Percentiles rank a stretch among this genome's conserved stretches.
These are phyloP conservation scores for Ispidina lecontei DNA, from an alignment of 2,797 vertebrate genomes.

Conservation along the genomic window DNA sequence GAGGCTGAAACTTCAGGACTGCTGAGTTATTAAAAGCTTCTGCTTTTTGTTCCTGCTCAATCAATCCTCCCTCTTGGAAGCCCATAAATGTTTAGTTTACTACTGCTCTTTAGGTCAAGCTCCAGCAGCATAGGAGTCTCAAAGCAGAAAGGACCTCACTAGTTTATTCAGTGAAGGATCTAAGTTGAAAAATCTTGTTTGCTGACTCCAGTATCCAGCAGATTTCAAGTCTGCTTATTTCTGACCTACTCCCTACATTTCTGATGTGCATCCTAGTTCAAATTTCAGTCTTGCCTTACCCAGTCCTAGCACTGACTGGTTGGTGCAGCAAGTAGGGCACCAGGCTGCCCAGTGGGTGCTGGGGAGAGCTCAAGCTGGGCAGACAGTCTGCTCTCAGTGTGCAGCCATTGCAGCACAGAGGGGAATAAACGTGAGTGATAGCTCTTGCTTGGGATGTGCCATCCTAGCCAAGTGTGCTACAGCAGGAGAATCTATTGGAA, in stretches of 20 bases:
- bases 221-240: not conserved
- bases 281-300: not conserved
- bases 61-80: not conserved
- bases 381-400: not conserved
- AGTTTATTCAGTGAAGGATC: not conserved
- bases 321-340: not conserved
- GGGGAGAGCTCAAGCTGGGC: not conserved
- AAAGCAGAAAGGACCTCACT: not conserved
- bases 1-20: conserved; percentile 14
- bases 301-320: not conserved
- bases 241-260: not conserved
- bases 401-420: not conserved
- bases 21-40: conserved; percentile 5
- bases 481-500: not conserved
- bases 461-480: not conserved
- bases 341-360: not conserved
- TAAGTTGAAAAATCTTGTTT: not conserved
- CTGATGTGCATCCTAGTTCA: not conserved
- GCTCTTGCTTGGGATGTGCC: not conserved
- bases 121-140: not conserved
- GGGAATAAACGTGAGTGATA: not conserved
- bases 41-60: not conserved
- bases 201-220: not conserved
- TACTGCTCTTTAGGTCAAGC: not conserved
- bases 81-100: conserved; percentile 1